phyloP scores from a whole-genome alignment of 2,888 invertebrate genomes.

The Bugulina stolonifera region DNA sequence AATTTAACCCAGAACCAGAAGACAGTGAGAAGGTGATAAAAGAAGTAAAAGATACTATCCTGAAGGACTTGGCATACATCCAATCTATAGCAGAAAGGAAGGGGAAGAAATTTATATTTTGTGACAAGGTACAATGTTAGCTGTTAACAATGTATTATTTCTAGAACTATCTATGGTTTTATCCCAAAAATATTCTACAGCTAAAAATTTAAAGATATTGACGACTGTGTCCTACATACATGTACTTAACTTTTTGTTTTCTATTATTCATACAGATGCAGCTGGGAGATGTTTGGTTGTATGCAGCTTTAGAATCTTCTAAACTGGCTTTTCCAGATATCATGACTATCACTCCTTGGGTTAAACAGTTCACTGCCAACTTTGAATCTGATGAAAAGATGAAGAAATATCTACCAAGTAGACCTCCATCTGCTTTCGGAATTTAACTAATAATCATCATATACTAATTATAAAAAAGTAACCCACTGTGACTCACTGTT shows the following conservation, averaged over 20 bases:
- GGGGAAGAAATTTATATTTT: neutral
- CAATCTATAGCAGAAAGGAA: neutral
- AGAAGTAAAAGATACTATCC: neutral
- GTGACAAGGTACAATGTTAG: no score
- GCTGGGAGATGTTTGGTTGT: conserved; percentile 19
- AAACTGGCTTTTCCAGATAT: neutral
- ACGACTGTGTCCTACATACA: no score
- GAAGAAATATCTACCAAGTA: neutral
- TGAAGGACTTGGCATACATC: neutral
- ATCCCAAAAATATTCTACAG: no score
- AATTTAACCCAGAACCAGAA: conserved; percentile 6
- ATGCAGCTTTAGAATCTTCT: neutral
- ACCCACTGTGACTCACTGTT: no score
- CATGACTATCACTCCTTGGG: conserved; percentile 16
- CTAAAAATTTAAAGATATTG: no score
- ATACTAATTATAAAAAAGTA: no score
- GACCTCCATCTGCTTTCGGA: neutral
- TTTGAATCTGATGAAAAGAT: conserved; percentile 1
- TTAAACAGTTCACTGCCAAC: neutral
- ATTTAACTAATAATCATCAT: no score
- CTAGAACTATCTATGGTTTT: no score
- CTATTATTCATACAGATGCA: conserved; percentile 10
- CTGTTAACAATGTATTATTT: no score
- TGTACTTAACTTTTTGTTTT: no score
- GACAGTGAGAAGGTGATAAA: neutral